Evolutionary conservation across 2,888 invertebrate genomes (phyloP), one percentile per base, ranked within the genome.

Genomic region (Corbicula japonica): DNA sequence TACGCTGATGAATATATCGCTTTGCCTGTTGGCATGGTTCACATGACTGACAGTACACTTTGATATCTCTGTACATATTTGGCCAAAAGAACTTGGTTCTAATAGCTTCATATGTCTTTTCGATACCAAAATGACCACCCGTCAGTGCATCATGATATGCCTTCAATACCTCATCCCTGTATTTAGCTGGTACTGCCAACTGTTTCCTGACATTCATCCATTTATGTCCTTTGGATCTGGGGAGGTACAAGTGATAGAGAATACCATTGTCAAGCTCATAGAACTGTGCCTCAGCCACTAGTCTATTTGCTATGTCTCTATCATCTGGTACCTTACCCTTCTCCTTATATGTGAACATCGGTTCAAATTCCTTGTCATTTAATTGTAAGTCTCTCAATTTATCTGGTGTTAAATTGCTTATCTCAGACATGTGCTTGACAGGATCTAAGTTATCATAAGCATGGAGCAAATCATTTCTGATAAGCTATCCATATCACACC

Each of bases 21-120:
- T 72, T 63, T 2, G 32, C 34, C 23, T 65, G n/a, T 30, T 72
- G 56, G 26, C 72, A 63, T 32, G 48, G 6, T 23, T 61, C 52
- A 61, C 71, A 71, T 8, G 71, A 32, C 12, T 61, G 30, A 28
- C 15, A 10, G 50, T 71, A 61, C 10, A 28, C 50, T 34, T 65
- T n/a, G 4, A 63, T 48, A 21, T 54, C 63, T 12, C 8, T 63
- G 23, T 63, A 63, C 63, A 72, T 52, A 6, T 10, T 10, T 18
- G 63, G 52, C 72, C 72, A 72, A 32, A 54, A 63, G 44, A 41
- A 72, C 52, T 72, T 71, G n/a, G n/a, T n/a, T 26, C 58, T 23
- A 5, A 75, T 62, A 6, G 62, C 56, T 18, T 60, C 32, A 21
- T 66, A 75, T 44, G 68, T 75, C 30, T 54, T 75, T 6, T 68